Conservation (phyloP, 2,888 invertebrate genomes). For the Apamea sordens region DNA sequence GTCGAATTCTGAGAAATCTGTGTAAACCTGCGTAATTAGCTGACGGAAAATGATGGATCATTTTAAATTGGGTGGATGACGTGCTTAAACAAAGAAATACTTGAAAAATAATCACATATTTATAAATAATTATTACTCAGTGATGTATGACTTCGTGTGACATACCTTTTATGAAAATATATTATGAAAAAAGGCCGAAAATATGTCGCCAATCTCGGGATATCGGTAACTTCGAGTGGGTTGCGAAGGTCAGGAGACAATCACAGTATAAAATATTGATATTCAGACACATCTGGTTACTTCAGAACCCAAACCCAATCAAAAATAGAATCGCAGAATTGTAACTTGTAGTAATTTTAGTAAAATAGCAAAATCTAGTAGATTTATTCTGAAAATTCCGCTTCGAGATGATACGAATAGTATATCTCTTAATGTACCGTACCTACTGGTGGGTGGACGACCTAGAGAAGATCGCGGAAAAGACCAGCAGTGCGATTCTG, state of each 20-base stretch:
- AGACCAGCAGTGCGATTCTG: too few species aligned
- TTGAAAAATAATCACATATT: slow-evolving; percentile 5
- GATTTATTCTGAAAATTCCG: neutral
- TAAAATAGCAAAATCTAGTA: neutral
- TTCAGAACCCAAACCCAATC: slow-evolving; percentile 3
- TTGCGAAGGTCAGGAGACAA: neutral
- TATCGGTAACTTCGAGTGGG: neutral
- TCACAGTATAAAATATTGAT: slow-evolving; percentile 24
- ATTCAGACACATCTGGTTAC: slow-evolving; percentile 29
- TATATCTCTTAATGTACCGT: neutral
- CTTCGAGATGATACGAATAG: neutral
- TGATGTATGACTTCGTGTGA: neutral
- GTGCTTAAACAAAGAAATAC: slow-evolving; percentile 21
- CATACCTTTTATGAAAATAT: neutral
- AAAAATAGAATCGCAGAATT: neutral
- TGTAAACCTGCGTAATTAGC: slow-evolving; percentile 21
- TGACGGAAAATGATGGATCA: slow-evolving; percentile 9
- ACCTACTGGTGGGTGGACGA: neutral
- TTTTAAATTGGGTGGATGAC: slow-evolving; percentile 32
- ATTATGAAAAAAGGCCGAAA: neutral
- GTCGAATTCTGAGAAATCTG: slow-evolving; percentile 32
- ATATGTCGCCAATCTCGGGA: neutral
- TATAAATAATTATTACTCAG: neutral
- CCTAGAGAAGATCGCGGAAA: neutral
- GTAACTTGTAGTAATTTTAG: neutral